A percentile compares a stretch with the other conserved stretches of the same genome.
phyloP scores from a whole-genome alignment of 2,113 vertebrate genomes.

The Dicentrarchus labrax region DNA sequence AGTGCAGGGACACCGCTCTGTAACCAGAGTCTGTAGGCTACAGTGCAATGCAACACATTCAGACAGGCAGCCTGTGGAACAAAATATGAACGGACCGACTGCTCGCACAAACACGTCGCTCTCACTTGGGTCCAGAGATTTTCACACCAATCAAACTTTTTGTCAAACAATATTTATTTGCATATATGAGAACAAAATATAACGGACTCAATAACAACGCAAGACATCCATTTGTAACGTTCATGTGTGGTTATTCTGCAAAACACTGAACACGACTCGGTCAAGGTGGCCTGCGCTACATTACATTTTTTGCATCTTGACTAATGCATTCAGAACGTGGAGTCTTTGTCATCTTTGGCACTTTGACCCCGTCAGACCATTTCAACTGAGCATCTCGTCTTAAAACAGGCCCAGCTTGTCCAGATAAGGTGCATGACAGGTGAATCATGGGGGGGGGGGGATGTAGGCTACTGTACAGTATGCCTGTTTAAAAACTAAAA shows the following conservation, averaged over 20 bases:
- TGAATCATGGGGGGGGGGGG: not conserved
- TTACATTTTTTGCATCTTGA: not conserved
- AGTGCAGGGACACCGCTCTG: not conserved
- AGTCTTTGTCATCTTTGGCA: not conserved
- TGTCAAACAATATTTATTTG: constrained; percentile 76
- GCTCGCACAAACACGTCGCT: not conserved
- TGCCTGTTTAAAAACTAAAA: not conserved
- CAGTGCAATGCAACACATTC: not conserved
- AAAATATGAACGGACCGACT: constrained; percentile 5
- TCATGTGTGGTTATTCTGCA: constrained; percentile 29
- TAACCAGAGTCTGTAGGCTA: not conserved
- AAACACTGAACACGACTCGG: constrained; percentile 41
- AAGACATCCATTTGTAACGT: constrained; percentile 35
- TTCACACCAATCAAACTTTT: constrained; percentile 17
- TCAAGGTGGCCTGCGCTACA: not conserved
- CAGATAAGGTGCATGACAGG: not conserved
- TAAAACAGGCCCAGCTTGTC: not conserved
- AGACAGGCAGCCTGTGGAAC: constrained; percentile 26
- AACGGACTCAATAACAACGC: constrained; percentile 15
- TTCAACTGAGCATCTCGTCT: not conserved
- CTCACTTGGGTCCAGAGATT: constrained; percentile 8
- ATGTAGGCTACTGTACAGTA: not conserved
- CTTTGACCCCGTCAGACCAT: not conserved
- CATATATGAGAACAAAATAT: constrained; percentile 55
- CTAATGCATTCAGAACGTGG: not conserved